A percentile compares a stretch with the other conserved stretches of the same genome.
Evolutionary conservation across 2,888 invertebrate species (phyloP).

Genomic region (Lithophane semibrunnea): DNA sequence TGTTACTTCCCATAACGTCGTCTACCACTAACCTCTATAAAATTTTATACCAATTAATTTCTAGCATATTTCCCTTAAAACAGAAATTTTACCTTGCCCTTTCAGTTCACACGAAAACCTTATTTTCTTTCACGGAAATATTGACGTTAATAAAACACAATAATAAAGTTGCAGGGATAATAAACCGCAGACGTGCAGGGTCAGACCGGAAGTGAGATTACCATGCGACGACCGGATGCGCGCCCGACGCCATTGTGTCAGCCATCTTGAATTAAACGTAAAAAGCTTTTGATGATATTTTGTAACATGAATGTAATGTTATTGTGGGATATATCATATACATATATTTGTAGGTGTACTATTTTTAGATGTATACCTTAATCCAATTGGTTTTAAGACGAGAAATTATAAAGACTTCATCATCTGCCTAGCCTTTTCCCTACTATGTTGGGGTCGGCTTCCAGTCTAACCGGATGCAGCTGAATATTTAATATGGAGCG

Average conservation of each 20-base stretch:
- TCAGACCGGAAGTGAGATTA: slow-evolving; percentile 80
- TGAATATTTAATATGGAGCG: no score
- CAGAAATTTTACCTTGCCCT: not conserved
- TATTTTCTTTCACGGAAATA: slow-evolving; percentile 51
- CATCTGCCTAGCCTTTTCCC: no score
- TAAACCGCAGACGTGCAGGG: slow-evolving; percentile 63
- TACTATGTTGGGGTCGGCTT: no score
- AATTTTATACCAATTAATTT: not conserved
- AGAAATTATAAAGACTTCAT: not conserved
- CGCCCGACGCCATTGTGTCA: slow-evolving; percentile 82
- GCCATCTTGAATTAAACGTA: slow-evolving; percentile 80
- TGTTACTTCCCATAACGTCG: no score
- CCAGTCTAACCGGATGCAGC: no score
- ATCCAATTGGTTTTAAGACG: not conserved
- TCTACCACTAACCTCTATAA: no score
- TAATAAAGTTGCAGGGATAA: slow-evolving; percentile 64
- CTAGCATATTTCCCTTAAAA: not conserved
- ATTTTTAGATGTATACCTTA: not conserved
- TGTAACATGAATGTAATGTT: slow-evolving; percentile 35
- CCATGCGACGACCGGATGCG: slow-evolving; percentile 84
- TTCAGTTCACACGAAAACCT: slow-evolving; percentile 16
- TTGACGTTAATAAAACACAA: slow-evolving; percentile 52
- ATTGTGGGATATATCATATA: slow-evolving; percentile 19
- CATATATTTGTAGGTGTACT: not conserved
- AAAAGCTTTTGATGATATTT: slow-evolving; percentile 63